Base-by-base conservation (phyloP, 2,797 vertebrate genomes). In the Sebastes itinus region DNA sequence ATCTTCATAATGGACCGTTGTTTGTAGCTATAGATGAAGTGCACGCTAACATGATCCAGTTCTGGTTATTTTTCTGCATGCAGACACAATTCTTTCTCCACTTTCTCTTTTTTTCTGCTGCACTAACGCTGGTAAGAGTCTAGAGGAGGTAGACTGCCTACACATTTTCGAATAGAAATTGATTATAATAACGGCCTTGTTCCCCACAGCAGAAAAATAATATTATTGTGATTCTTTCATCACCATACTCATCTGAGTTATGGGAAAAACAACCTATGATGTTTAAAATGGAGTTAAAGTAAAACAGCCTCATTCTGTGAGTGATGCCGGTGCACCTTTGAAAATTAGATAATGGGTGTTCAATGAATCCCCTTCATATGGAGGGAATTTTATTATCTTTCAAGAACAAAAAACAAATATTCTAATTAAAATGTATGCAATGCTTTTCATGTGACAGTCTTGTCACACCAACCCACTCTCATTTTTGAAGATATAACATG, bases 21-120 rank as follows among this genome's bases (percentile, higher is more conserved):
- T 54, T 27, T 2, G 1, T 52, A 14, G 20, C 22, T 38, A 22
- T 28, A 23, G 25, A 75, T 65, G 46, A 65, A 56, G 12, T 59
- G 25, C n/a, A 22, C n/a, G 25, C 23, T 56, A 22, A 58, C 6
- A 8, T 52, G 33, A 72, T 62, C 22, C 66, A 65, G 8, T 38
- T 75, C 28, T 38, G 7, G 6, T 30, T 71, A 30, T 77, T 77
- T 77, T 79, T 78, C 63, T 62, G 11, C 16, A 9, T 46, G 18
- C 3, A 49, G 18, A 46, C 73, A 75, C 49, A 56, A 4, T 77
- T 74, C 60, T 76, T 58, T 78, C 22, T 49, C 25, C 23, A 49
- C 35, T 72, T 32, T 42, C 12, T 16, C 13, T 35, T 83, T 49
- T 65, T 70, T 64, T 13, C 30, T 49, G 25, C 82, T 61, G 59